Evolutionary conservation across 2,113 vertebrate species (phyloP).

Genomic region (Cairina moschata): DNA sequence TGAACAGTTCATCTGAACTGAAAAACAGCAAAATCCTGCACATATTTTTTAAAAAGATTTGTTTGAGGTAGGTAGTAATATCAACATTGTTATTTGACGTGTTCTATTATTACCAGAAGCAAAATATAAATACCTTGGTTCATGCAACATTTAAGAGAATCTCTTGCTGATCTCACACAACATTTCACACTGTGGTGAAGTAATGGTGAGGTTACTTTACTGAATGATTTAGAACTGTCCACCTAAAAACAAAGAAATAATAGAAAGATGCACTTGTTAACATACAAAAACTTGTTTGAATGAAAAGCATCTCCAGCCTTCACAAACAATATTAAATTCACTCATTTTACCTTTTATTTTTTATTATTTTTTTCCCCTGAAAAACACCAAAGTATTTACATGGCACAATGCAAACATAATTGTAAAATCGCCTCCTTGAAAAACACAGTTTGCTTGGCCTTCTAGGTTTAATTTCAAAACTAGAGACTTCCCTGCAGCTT

Average conservation of each 20-base stretch:
- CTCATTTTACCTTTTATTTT: neutral
- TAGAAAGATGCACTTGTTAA: neutral
- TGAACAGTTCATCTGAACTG: neutral
- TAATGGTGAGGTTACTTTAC: neutral
- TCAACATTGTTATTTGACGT: neutral
- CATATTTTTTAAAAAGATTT: neutral
- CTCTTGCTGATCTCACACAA: neutral
- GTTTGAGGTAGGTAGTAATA: neutral
- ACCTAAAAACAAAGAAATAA: slow-evolving; percentile 47
- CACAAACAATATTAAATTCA: neutral
- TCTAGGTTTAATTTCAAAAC: neutral
- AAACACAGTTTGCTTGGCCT: neutral
- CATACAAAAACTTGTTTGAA: neutral
- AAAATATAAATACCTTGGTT: slow-evolving; percentile 38
- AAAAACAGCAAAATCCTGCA: neutral
- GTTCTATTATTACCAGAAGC: neutral
- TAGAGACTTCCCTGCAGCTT: neutral
- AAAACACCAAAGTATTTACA: neutral
- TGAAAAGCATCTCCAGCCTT: neutral
- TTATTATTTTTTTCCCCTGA: too few relatives aligned
- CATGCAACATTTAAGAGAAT: neutral
- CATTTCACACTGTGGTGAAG: neutral
- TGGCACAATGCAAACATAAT: neutral
- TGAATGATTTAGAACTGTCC: slow-evolving; percentile 58
- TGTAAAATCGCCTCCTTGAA: neutral